Base-by-base conservation (phyloP, 1,140 invertebrate genomes). In the Eupeodes corollae region DNA sequence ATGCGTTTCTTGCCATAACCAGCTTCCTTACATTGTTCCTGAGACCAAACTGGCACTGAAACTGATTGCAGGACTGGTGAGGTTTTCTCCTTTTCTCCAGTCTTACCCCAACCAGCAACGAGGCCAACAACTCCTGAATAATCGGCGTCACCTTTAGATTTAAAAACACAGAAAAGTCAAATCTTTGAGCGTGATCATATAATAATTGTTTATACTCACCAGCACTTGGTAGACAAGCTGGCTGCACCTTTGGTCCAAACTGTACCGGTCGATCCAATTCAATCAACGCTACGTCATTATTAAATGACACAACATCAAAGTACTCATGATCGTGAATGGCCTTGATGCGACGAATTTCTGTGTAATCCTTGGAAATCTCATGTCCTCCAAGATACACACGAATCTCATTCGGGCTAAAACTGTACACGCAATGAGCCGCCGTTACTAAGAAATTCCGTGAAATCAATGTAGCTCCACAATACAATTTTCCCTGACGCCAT, bases 271-370 rank as follows among this genome's bases (percentile, higher is more conserved):
- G 57, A 47, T 79, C 75, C 46, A 89, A 69, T 53, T 79, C 76
- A 35, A 88, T 67, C 1, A 88, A 67, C 1, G 83, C 85, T 47
- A 88, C 85, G 57, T 89, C 86, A 57, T 87, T 84, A 64, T 86
- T 79, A 52, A 79, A 83, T 2, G 75, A 81, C 44, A 73, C 72
- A 5, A 71, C 58, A 56, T 84, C 77, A 67, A 83, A 88, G 48
- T 78, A 67, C n/a, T 79, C 73, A 55, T 87, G 84, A 30, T 75
- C 46, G 6, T 53, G 67, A 10, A 73, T 58, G 2, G 62, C 63
- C 18, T 69, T 71, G 0, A 76, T 54, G 2, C 68, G 58, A 6
- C 73, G 59, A 2, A 43, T 44, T 21, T 51, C 49, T 10, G 41
- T 32, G 30, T 47, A 47, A 37, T 51, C 49, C 14, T 42, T 47